Evolutionary conservation across 2,888 invertebrate genomes (phyloP).

Genomic region (Ochropleura plecta): DNA sequence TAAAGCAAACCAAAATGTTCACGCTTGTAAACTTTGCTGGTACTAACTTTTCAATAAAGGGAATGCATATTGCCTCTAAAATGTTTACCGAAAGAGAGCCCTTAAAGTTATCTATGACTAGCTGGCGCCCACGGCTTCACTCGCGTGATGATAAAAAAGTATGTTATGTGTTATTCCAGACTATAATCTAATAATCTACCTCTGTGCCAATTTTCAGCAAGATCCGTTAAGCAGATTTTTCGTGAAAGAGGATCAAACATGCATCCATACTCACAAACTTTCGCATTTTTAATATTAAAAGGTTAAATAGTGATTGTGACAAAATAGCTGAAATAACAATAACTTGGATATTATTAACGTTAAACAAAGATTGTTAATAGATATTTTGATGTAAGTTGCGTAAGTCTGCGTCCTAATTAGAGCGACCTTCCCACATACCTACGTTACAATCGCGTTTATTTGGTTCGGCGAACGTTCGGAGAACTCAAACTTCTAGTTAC

Average conservation of each 20-base stretch:
- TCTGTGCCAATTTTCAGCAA: no score
- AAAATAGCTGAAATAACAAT: not conserved
- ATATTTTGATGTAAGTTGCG: not conserved
- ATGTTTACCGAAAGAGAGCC: not conserved
- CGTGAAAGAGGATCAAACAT: no score
- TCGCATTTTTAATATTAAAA: no score
- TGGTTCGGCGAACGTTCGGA: not conserved
- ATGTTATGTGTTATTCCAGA: no score
- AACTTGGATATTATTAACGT: not conserved
- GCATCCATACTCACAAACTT: no score
- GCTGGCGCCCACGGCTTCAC: no score
- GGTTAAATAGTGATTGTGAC: not conserved
- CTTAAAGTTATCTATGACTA: not conserved
- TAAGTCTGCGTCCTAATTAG: not conserved
- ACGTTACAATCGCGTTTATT: not conserved
- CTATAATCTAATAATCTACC: no score
- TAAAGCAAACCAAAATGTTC: conserved; percentile 36
- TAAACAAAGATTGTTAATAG: not conserved
- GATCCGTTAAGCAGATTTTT: no score
- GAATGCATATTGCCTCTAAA: not conserved
- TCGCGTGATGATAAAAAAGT: no score
- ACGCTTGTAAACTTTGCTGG: conserved; percentile 19
- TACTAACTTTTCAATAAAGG: conserved; percentile 43
- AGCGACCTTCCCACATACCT: not conserved
- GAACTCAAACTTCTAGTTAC: not conserved